Conservation (phyloP, 64 coral and sea anemone species). For the Catalaphyllia jardinei region DNA sequence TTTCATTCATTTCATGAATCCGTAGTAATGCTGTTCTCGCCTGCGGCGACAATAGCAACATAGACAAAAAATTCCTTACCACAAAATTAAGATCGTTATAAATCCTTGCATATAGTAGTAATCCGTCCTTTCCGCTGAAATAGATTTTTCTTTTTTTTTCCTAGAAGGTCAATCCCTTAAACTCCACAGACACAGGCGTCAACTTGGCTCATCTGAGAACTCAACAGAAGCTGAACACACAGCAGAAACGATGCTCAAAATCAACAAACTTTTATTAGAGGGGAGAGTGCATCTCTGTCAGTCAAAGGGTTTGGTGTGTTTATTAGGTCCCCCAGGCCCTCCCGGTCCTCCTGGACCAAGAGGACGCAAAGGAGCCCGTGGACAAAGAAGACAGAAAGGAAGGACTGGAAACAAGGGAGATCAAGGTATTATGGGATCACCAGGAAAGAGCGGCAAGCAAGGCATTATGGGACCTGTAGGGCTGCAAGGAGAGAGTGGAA, state of each 20-base stretch:
- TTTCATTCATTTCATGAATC: too few relatives aligned
- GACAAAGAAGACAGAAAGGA: not conserved
- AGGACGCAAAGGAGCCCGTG: not conserved
- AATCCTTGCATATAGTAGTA: too few relatives aligned
- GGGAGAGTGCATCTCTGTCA: not conserved
- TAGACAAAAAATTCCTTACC: too few relatives aligned
- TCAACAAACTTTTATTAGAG: not conserved
- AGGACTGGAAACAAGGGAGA: not conserved
- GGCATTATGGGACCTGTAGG: not conserved
- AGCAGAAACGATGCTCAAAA: not conserved
- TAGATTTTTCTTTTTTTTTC: not conserved
- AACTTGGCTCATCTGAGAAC: not conserved
- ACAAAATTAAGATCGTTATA: too few relatives aligned
- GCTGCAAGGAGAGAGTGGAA: too few relatives aligned
- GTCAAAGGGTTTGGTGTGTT: not conserved
- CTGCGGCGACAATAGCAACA: too few relatives aligned
- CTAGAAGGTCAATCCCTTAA: not conserved
- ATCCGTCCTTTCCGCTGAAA: too few relatives aligned
- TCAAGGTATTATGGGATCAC: not conserved
- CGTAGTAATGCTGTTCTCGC: too few relatives aligned
- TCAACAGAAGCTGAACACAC: not conserved
- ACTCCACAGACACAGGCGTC: not conserved
- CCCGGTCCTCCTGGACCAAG: not conserved
- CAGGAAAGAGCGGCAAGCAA: constrained; percentile 4
- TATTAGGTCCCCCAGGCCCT: not conserved